These are phyloP conservation scores for Andricus grossulariae DNA, from an alignment of 1,140 invertebrate genomes.

Conservation along the genomic window DNA sequence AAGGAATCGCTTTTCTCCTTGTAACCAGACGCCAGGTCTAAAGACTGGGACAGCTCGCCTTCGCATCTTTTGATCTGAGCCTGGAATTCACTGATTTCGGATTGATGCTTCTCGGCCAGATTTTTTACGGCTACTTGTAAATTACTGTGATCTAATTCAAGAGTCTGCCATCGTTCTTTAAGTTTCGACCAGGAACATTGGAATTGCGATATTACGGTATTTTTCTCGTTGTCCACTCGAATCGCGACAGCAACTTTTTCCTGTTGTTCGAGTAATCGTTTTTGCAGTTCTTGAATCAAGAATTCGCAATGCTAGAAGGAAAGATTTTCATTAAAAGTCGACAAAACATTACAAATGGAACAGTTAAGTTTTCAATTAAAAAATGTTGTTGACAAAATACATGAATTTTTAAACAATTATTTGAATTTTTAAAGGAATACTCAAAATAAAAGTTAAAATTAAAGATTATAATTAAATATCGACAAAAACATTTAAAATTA, in stretches of 20 bases:
- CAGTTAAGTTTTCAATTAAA: no score
- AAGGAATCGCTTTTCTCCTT: conserved; percentile 80
- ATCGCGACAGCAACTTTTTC: conserved; percentile 87
- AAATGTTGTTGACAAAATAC: no score
- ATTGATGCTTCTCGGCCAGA: conserved; percentile 64
- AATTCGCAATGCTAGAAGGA: conserved; percentile 83
- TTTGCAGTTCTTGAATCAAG: conserved; percentile 84
- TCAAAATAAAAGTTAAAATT: no score
- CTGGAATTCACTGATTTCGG: conserved; percentile 60
- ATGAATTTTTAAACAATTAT: no score
- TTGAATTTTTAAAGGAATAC: no score
- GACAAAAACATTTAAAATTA: no score
- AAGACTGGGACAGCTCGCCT: conserved; percentile 80
- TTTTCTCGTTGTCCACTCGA: conserved; percentile 85
- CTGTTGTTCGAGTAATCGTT: conserved; percentile 83
- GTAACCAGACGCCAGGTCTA: conserved; percentile 81
- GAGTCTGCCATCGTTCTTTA: conserved; percentile 68
- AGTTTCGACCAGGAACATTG: conserved; percentile 77
- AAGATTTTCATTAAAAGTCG: no score
- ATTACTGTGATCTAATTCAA: conserved; percentile 71
- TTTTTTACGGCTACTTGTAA: conserved; percentile 65
- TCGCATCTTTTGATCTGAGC: conserved; percentile 80
- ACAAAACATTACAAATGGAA: no score
- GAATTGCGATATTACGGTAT: conserved; percentile 80
- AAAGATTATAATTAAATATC: no score